Evolutionary conservation across 2,113 vertebrate genomes (phyloP), one percentile per base, ranked within the genome.

Genomic region (Struthio camelus): DNA sequence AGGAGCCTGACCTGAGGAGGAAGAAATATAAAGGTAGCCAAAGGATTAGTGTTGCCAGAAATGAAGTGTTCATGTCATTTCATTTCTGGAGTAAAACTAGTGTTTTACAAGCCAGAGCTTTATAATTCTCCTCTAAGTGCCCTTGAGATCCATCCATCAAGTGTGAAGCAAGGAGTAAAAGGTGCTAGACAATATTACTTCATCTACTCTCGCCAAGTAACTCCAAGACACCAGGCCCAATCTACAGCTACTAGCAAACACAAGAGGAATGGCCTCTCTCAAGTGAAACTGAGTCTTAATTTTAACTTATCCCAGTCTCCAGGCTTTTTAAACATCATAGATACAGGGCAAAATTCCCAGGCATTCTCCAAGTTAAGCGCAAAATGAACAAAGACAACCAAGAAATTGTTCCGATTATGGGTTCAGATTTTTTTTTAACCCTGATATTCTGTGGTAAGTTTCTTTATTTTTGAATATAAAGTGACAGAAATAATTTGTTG

Each of bases 401-500:
- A 95, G 65, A 95, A 97, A 94, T 95, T 87, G 67, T 97, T 96
- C 85, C 80, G 80, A 98, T 97, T 97, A 94, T 83, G 61, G 65
- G 90, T 97, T 96, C 76, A 2, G 9, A 64, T 71, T 85, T 96
- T 96, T 94, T 97, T 98, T 98, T 96, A 95, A 98, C 98, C 98
- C 98, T 98, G 98, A 97, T 98, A 98, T 97, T 98, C 96, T 97
- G 98, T 98, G 98, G 97, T 98, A 98, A 94, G 82, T 98, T 98
- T 98, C 98, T 98, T 98, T 98, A 98, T 98, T 98, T 98, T 98
- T 75, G 97, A 98, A 98, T 98, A 98, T 98, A 98, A 98, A 98
- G 98, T 98, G 98, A 98, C 98, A 98, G 98, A 98, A 98, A 98
- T 98, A 98, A 98, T 98, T 98, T 98, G 98, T 97, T 98, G 96